Base-by-base conservation (phyloP, 1,140 invertebrate species). In the Dinoponera quadriceps region DNA sequence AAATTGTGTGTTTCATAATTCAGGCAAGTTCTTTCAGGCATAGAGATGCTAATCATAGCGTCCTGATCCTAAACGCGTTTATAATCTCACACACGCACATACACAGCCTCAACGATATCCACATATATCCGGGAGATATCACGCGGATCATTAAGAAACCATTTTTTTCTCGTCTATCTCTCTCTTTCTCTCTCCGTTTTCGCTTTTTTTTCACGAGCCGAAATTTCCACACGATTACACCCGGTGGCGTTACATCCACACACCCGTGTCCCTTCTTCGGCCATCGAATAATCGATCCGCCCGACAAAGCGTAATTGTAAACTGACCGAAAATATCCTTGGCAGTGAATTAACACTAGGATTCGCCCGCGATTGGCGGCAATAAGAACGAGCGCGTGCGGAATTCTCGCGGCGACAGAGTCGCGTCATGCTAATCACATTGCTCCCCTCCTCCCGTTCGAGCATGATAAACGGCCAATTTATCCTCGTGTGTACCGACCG, bases 231-330 rank as follows among this genome's bases (percentile, higher is more conserved):
- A 55, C 20, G 20, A 69, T 69, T 51, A 51, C 48, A 54, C 49
- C 3, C 7, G 9, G 27, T n/a, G n/a, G 48, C 69, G 29, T 55
- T 78, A 68, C n/a, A 16, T 69, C 57, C 49, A 78, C 51, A 33
- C 75, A 69, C 75, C 22, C 57, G 65, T 80, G 3, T 57, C 22
- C 5, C 22, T 44, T 0, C 38, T 11, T 44, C n/a, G 22, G 0
- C 75, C 75, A 71, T 80, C 65, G 75, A 71, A 57, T 80, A 71
- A 78, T 78, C 51, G 75, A 78, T 57, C 13, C 29, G 18, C 3
- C 16, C 25, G 38, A 68, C 22, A 55, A 11, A 44, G 63, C 29
- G 4, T 38, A 48, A 80, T 71, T 71, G 49, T 71, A 57, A 80
- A 80, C 51, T 57, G 25, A 0, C 65, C 20, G 65, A 80, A 78